phyloP scores from a whole-genome alignment of 2,113 vertebrate species.

The Trichechus manatus region DNA sequence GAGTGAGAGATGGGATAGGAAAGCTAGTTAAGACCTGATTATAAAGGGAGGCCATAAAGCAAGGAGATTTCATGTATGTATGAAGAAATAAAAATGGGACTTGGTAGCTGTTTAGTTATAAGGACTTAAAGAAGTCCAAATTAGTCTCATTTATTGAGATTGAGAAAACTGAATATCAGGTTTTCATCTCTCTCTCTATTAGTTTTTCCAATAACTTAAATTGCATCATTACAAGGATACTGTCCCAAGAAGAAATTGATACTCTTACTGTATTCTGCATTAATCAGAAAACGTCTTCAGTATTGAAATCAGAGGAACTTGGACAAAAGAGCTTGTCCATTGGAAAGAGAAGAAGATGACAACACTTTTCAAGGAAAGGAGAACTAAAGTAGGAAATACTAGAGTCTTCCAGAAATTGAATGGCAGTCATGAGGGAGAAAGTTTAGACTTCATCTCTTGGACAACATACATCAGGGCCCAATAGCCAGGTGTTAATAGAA shows the following conservation, averaged over 20 bases:
- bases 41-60: not conserved
- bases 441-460: fast-evolving
- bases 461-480: fast-evolving
- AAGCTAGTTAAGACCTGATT: not conserved
- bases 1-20: not conserved
- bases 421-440: fast-evolving
- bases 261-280: not conserved
- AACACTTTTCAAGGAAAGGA: not conserved
- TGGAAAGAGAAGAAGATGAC: not conserved
- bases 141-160: not conserved
- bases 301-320: not conserved
- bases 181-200: not conserved
- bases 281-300: not conserved
- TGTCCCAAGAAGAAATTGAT: not conserved
- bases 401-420: no score
- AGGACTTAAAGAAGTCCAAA: not conserved
- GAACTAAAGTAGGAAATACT: not conserved
- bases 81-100: not conserved
- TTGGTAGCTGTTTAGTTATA: not conserved
- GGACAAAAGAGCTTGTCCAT: not conserved
- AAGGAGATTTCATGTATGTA: not conserved
- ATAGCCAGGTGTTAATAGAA: fast-evolving
- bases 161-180: not conserved
- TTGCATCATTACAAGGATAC: not conserved
- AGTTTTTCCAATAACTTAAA: not conserved